A percentile compares a stretch with the other conserved stretches of the same genome.
Evolutionary conservation across 92 coral and sea anemone genomes (phyloP).

Genomic region (Desmophyllum pertusum): DNA sequence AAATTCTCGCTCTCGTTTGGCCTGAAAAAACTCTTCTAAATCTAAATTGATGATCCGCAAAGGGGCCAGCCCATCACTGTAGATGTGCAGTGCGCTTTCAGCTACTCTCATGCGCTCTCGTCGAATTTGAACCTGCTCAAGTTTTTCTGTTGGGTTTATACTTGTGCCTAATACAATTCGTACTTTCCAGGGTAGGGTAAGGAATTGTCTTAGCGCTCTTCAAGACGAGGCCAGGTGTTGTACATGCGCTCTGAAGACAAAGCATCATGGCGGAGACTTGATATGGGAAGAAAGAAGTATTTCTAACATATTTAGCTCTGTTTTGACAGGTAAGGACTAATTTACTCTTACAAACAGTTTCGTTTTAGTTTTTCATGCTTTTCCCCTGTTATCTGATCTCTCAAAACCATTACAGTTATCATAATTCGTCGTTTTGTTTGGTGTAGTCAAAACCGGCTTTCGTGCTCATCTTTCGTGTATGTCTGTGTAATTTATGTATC

Average conservation of each 20-base stretch:
- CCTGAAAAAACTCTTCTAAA: no score
- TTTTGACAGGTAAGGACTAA: conserved; percentile 11
- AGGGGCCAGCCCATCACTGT: no score
- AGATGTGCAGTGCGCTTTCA: no score
- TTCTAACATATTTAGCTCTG: neutral
- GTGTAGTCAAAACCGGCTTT: neutral
- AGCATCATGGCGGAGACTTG: conserved; percentile 25
- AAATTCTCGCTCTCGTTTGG: no score
- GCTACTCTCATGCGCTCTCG: no score
- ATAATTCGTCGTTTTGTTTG: neutral
- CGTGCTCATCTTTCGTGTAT: neutral
- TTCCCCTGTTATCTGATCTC: neutral
- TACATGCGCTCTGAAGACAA: conserved; percentile 46
- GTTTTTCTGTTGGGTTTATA: no score
- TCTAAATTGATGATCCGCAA: no score
- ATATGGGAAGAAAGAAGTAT: neutral
- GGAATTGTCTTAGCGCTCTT: neutral
- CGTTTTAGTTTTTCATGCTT: neutral
- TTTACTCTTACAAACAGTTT: neutral
- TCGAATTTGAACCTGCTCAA: no score
- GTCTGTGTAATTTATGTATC: neutral
- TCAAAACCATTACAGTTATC: neutral
- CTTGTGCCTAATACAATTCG: no score
- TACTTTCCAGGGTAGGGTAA: conserved; percentile 9
- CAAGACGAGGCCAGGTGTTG: conserved; percentile 27